phyloP scores from a whole-genome alignment of 2,113 vertebrate species.

The Ophiodon elongatus region DNA sequence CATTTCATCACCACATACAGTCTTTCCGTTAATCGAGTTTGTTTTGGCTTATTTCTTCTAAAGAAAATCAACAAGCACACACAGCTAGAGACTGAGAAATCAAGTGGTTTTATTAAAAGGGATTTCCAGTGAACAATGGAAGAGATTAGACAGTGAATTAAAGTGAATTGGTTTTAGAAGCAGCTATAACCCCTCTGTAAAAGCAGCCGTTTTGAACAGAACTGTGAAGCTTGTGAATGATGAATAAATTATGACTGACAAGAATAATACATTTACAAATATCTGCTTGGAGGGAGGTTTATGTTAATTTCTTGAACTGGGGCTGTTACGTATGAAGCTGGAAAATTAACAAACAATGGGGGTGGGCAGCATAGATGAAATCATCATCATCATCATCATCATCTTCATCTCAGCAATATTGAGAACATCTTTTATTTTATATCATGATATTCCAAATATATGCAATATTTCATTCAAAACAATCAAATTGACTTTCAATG shows the following conservation, averaged over 20 bases:
- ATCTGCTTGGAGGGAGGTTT: not conserved
- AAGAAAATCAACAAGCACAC: not conserved
- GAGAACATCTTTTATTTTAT: not conserved
- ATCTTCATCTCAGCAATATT: not conserved
- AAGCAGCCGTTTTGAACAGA: not conserved
- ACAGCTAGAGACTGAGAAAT: not conserved
- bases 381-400: too few species aligned
- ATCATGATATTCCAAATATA: not conserved
- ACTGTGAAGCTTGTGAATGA: not conserved
- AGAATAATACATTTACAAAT: not conserved
- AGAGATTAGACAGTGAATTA: not conserved
- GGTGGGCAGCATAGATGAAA: not conserved
- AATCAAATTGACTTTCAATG: not conserved
- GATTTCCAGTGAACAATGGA: not conserved
- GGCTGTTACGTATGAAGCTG: not conserved
- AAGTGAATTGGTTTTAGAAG: not conserved
- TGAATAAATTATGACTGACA: not conserved
- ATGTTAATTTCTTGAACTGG: not conserved
- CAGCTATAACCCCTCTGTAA: not conserved
- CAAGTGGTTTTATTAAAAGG: not conserved
- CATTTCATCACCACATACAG: not conserved
- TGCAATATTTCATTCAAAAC: not conserved
- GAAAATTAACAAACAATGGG: not conserved
- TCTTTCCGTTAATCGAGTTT: not conserved
- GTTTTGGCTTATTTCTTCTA: not conserved